phyloP scores from a whole-genome alignment of 2,797 vertebrate species.

The Neoniphon sammara region DNA sequence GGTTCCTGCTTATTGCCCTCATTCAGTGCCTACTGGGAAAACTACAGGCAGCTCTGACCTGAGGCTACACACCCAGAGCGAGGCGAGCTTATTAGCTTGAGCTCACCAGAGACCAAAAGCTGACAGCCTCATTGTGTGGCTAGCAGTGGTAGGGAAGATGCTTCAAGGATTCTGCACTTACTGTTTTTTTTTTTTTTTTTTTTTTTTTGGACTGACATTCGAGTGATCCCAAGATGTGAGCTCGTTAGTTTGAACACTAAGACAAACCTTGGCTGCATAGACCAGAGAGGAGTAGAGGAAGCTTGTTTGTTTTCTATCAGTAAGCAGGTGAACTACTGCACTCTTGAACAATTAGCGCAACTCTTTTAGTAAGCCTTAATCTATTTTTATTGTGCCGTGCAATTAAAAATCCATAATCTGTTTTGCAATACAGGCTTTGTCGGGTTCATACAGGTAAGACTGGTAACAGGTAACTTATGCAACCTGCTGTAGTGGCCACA shows the following conservation, averaged over 20 bases:
- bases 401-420: no score
- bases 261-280: not conserved
- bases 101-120: not conserved
- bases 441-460: no score
- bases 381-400: no score
- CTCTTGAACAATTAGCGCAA: no score
- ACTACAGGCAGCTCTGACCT: conserved; percentile 12
- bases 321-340: no score
- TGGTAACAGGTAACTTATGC: no score
- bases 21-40: not conserved
- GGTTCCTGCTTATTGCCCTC: not conserved
- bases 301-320: no score
- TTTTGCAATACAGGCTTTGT: no score
- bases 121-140: not conserved
- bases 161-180: not conserved
- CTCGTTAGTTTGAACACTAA: not conserved
- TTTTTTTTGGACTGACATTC: not conserved
- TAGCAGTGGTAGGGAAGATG: not conserved
- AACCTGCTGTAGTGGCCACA: no score
- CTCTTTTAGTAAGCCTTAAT: no score
- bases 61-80: not conserved
- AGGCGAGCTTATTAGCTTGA: not conserved
- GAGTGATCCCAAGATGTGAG: not conserved
- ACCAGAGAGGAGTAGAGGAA: not conserved
- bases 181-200: not conserved